Conservation (phyloP, 2,888 invertebrate species). For the Ephialtes manifestator region DNA sequence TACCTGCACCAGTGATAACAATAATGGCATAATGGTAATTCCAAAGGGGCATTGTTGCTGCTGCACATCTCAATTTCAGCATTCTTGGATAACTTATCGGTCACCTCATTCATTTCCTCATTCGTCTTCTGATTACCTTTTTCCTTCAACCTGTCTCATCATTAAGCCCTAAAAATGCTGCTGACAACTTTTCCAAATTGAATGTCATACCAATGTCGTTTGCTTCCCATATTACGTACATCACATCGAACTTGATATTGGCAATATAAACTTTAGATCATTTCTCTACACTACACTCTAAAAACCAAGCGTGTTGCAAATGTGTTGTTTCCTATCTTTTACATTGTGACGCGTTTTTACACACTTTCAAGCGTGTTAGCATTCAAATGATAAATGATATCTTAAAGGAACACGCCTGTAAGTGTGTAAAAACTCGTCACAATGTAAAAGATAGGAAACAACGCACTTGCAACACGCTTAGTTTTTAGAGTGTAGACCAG, state of each 20-base stretch:
- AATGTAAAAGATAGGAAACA: too few relatives aligned
- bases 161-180: background rate
- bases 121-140: slow-evolving; percentile 19
- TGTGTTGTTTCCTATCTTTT: too few relatives aligned
- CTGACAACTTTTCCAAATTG: slow-evolving; percentile 30
- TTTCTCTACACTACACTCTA: background rate
- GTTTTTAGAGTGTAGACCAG: too few relatives aligned
- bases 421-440: too few relatives aligned
- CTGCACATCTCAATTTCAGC: slow-evolving; percentile 51
- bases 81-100: slow-evolving; percentile 20
- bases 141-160: slow-evolving; percentile 25
- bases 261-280: slow-evolving; percentile 14
- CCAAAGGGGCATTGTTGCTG: background rate
- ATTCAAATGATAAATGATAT: too few relatives aligned
- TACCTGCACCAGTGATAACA: too few relatives aligned
- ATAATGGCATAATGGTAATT: too few relatives aligned
- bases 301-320: too few relatives aligned
- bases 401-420: too few relatives aligned
- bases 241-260: background rate
- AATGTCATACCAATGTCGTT: background rate
- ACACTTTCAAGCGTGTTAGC: too few relatives aligned
- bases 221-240: background rate
- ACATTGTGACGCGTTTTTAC: too few relatives aligned
- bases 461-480: too few relatives aligned
- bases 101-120: slow-evolving; percentile 21